A percentile compares a stretch with the other conserved stretches of the same genome.
phyloP scores from a whole-genome alignment of 2,113 vertebrate species.

The Aramus guarauna region DNA sequence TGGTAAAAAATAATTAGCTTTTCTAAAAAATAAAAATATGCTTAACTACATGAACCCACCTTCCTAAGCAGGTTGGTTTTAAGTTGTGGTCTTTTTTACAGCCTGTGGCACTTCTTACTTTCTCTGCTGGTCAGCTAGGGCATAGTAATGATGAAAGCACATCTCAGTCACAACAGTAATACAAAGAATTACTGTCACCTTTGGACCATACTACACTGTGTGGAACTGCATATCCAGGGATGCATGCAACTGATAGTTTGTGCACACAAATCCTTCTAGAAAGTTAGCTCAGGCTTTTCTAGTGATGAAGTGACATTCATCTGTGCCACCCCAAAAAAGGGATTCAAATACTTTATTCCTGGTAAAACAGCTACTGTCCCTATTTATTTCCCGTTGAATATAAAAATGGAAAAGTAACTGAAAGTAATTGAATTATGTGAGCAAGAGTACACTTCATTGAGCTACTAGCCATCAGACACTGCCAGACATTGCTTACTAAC shows the following conservation, averaged over 20 bases:
- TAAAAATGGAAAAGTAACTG: not conserved
- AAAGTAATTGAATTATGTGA: not conserved
- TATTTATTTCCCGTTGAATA: not conserved
- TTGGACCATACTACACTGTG: not conserved
- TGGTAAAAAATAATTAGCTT: not conserved
- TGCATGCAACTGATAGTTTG: not conserved
- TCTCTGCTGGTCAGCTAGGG: not conserved
- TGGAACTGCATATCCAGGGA: not conserved
- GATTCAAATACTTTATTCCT: not conserved
- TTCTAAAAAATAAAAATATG: not conserved
- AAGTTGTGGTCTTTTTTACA: not conserved
- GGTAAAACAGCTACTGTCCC: not conserved
- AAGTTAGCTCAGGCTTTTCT: not conserved
- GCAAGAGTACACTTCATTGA: not conserved
- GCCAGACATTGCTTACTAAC: not conserved
- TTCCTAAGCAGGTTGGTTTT: not conserved
- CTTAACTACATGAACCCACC: not conserved
- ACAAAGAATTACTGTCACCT: not conserved
- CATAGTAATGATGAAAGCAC: not conserved
- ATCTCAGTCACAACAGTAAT: not conserved
- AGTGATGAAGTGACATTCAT: not conserved
- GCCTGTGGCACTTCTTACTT: not conserved
- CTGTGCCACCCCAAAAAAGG: not conserved
- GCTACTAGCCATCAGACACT: not conserved
- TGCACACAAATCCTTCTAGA: not conserved